A percentile compares a stretch with the other conserved stretches of the same genome.
These are phyloP conservation scores for Lasioglossum figueresi DNA, from an alignment of 2,888 invertebrate genomes.

Conservation along the genomic window DNA sequence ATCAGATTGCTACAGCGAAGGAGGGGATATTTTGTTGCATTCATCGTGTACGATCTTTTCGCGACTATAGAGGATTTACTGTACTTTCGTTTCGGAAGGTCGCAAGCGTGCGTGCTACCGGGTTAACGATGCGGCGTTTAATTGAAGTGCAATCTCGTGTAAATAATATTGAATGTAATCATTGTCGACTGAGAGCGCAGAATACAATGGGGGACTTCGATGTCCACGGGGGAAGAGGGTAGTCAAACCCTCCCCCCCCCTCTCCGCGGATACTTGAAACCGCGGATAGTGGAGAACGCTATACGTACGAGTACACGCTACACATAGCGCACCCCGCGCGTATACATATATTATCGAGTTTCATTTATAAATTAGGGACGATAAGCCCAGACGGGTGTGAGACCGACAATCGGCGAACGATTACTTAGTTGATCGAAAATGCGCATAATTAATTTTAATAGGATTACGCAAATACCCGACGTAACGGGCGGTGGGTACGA, in stretches of 20 bases:
- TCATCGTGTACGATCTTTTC: no score
- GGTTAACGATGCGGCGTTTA: not conserved
- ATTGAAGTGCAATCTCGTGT: constrained; percentile 3
- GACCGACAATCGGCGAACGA: not conserved
- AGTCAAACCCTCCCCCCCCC: not conserved
- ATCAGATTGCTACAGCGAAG: no score
- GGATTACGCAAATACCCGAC: not conserved
- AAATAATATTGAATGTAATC: not conserved
- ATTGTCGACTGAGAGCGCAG: not conserved
- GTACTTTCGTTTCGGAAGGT: no score
- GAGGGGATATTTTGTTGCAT: no score
- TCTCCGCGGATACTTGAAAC: not conserved
- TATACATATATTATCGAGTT: not conserved
- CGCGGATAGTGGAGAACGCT: not conserved
- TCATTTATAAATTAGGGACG: constrained; percentile 2
- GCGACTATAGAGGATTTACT: no score
- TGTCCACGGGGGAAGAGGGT: not conserved
- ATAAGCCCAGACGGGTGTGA: not conserved
- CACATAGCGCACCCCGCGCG: not conserved
- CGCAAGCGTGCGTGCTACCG: no score
- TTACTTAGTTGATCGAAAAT: constrained; percentile 6
- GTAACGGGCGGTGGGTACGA: not conserved
- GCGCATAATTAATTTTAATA: not conserved
- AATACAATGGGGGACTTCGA: not conserved
- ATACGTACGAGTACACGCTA: not conserved